Percentiles rank a stretch among this genome's conserved stretches.
Conservation (phyloP, 64 coral and sea anemone genomes). For the Montipora efflorescens region DNA sequence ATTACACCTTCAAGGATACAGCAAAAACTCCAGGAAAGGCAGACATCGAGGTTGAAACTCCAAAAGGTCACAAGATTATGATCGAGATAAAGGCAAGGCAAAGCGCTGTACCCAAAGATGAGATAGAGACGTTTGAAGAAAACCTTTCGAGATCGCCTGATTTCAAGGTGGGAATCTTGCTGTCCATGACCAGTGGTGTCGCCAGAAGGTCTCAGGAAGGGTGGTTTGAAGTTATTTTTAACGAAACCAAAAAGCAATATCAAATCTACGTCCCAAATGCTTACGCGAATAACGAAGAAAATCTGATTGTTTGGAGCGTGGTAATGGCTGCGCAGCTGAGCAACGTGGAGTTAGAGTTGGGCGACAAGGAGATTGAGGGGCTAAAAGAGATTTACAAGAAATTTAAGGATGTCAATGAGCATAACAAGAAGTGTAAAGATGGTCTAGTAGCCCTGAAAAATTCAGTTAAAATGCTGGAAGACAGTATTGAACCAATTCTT, state of each 20-base stretch:
- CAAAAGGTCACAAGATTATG: constrained; percentile 17
- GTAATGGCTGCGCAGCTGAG: constrained; percentile 8
- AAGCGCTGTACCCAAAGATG: background rate
- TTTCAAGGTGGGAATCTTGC: constrained; percentile 52
- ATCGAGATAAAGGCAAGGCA: constrained; percentile 26
- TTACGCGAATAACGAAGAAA: background rate
- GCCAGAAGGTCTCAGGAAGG: constrained; percentile 19
- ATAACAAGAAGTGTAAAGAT: background rate
- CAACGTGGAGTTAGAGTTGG: background rate
- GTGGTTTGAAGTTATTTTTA: constrained; percentile 27
- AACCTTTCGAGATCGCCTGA: background rate
- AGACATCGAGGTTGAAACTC: constrained; percentile 18
- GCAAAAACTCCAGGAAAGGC: background rate
- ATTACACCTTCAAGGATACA: background rate
- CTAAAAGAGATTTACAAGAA: background rate
- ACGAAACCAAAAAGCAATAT: background rate
- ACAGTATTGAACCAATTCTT: constrained; percentile 19
- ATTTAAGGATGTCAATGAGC: background rate
- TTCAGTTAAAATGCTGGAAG: constrained; percentile 7
- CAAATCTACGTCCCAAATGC: constrained; percentile 58
- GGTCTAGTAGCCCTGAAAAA: background rate
- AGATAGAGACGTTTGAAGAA: constrained; percentile 28
- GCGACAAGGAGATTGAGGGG: background rate
- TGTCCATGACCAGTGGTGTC: constrained; percentile 13
- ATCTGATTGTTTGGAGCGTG: constrained; percentile 49